These are phyloP conservation scores for Noctua fimbriata DNA, from an alignment of 2,888 invertebrate species.

Conservation along the genomic window DNA sequence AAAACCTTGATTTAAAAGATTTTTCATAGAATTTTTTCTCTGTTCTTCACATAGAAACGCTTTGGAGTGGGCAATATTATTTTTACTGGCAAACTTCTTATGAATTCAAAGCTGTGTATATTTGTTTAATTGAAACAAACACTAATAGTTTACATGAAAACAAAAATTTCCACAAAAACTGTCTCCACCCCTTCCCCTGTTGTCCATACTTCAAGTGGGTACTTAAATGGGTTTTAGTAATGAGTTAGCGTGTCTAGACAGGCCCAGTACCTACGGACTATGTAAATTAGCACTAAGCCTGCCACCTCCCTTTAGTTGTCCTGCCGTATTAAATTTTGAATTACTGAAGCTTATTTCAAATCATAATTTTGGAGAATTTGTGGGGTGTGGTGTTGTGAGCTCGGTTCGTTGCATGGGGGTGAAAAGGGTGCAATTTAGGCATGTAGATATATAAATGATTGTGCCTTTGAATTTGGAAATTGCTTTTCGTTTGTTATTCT, in stretches of 20 bases:
- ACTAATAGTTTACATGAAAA: background rate
- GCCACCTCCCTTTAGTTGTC: conserved; percentile 35
- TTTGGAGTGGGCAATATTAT: background rate
- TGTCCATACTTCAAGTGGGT: conserved; percentile 68
- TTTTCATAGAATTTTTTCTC: background rate
- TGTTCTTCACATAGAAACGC: background rate
- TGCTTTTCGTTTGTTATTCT: conserved; percentile 2
- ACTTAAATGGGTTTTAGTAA: conserved; percentile 83
- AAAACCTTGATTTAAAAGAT: background rate
- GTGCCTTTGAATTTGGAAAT: conserved; percentile 19
- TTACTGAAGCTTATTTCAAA: conserved; percentile 43
- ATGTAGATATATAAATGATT: conserved; percentile 5
- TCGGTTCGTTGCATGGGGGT: background rate
- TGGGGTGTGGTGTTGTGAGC: conserved; percentile 24
- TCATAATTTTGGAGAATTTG: conserved; percentile 22
- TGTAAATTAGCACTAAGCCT: conserved; percentile 64
- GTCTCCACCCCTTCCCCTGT: conserved; percentile 66
- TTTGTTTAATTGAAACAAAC: background rate
- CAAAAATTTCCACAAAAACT: background rate
- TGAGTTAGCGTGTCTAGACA: conserved; percentile 87
- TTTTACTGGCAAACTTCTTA: background rate
- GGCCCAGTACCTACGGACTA: conserved; percentile 42
- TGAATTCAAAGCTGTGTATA: background rate
- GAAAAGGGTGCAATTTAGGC: conserved; percentile 20
- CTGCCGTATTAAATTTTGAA: conserved; percentile 49